These are phyloP conservation scores for Leptatherina wallacei DNA, from an alignment of 2,797 vertebrate species.

Conservation along the genomic window DNA sequence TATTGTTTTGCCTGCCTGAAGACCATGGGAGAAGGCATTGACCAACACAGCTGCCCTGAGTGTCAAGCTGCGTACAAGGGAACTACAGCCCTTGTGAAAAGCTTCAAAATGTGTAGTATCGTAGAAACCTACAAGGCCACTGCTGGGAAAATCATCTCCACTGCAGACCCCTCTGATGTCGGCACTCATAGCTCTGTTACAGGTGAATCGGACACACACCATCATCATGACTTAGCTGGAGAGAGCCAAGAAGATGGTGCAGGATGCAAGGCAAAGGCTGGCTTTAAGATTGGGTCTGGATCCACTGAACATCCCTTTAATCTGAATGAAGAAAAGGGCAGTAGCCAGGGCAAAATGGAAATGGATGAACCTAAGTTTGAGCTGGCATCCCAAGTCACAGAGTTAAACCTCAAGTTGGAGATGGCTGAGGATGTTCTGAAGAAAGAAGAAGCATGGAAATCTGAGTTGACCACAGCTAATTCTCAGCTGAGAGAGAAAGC, in stretches of 20 bases:
- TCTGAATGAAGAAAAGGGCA: constrained; percentile 18
- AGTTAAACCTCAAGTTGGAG: constrained; percentile 70
- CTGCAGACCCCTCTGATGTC: neutral
- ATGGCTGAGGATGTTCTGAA: constrained; percentile 59
- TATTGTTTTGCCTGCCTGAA: constrained; percentile 79
- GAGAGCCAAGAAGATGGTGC: neutral
- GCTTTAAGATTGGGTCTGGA: constrained; percentile 29
- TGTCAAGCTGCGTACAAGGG: constrained; percentile 73
- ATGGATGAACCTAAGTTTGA: constrained; percentile 63
- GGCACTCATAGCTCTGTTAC: neutral
- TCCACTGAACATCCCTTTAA: constrained; percentile 34
- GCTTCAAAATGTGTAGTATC: constrained; percentile 69
- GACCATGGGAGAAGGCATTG: constrained; percentile 61
- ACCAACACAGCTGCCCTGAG: constrained; percentile 77
- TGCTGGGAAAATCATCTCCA: constrained; percentile 9
- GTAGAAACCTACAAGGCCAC: constrained; percentile 66
- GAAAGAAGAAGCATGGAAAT: constrained; percentile 64
- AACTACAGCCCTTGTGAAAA: constrained; percentile 62
- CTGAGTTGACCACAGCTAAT: constrained; percentile 54
- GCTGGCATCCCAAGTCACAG: constrained; percentile 67
- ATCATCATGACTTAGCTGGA: neutral
- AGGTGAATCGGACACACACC: neutral
- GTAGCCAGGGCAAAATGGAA: constrained; percentile 43
- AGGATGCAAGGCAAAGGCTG: constrained; percentile 25
- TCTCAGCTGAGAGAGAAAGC: constrained; percentile 64